These are phyloP conservation scores for Shargacucullia verbasci DNA, from an alignment of 2,888 invertebrate species.

Conservation along the genomic window DNA sequence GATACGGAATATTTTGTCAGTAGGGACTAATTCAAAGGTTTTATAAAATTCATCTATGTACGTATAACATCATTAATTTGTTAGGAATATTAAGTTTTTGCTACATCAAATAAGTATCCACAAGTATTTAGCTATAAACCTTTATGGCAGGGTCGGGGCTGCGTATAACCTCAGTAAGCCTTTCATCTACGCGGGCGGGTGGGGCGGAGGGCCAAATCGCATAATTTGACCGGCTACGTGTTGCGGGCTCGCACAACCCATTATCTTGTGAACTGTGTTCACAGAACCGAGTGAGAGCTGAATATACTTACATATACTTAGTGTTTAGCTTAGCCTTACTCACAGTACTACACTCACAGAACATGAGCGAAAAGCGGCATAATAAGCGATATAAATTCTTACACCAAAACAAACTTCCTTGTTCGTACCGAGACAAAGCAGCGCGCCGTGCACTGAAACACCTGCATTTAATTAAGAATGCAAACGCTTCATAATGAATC, in stretches of 20 bases:
- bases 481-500: slow-evolving; percentile 50
- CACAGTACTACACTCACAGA: slow-evolving; percentile 3
- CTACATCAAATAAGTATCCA: slow-evolving; percentile 57
- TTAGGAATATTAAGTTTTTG: slow-evolving; percentile 45
- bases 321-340: slow-evolving; percentile 22
- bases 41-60: no score
- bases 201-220: slow-evolving; percentile 61
- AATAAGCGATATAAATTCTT: slow-evolving; percentile 15
- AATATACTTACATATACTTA: slow-evolving; percentile 16
- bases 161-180: slow-evolving; percentile 68
- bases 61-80: slow-evolving; percentile 7
- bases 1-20: no score
- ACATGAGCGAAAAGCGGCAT: slow-evolving; percentile 9
- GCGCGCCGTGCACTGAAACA: slow-evolving; percentile 25
- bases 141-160: slow-evolving; percentile 62
- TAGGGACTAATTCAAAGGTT: no score
- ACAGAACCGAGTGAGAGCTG: slow-evolving; percentile 21
- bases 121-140: slow-evolving; percentile 62
- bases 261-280: slow-evolving; percentile 51
- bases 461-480: slow-evolving; percentile 52
- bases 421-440: slow-evolving; percentile 34
- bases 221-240: slow-evolving; percentile 69
- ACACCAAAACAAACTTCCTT: slow-evolving; percentile 15
- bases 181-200: slow-evolving; percentile 67
- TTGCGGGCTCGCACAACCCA: slow-evolving; percentile 48